A percentile compares a stretch with the other conserved stretches of the same genome.
Evolutionary conservation across 2,888 invertebrate genomes (phyloP).

Genomic region (Lepidocyrtinus sp.): DNA sequence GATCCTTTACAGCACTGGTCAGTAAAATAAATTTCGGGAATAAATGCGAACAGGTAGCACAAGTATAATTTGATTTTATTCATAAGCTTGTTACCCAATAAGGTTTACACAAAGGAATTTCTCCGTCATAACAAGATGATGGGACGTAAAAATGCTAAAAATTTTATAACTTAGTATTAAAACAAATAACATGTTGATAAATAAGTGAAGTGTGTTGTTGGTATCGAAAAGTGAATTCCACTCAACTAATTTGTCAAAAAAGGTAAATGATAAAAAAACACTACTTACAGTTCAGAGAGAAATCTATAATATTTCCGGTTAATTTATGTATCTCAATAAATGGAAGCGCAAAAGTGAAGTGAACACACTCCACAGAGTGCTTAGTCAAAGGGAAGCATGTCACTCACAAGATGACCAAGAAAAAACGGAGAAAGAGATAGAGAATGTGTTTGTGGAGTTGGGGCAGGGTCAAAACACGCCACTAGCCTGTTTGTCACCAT

Average conservation of each 20-base stretch:
- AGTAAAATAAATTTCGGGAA: not conserved
- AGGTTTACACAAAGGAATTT: conserved; percentile 43
- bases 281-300: conserved; percentile 34
- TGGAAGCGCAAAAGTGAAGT: conserved; percentile 55
- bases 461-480: conserved; percentile 28
- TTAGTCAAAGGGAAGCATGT: conserved; percentile 5
- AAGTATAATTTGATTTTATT: conserved; percentile 41
- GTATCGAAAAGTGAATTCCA: conserved; percentile 28
- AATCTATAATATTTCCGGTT: conserved; percentile 2
- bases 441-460: not conserved
- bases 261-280: conserved; percentile 53
- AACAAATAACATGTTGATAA: conserved; percentile 36
- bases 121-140: conserved; percentile 22
- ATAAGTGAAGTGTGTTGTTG: conserved; percentile 22
- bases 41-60: not conserved
- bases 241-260: conserved; percentile 32
- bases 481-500: conserved; percentile 31
- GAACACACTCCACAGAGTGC: conserved; percentile 20
- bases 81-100: conserved; percentile 59
- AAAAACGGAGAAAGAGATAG: not conserved
- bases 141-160: conserved; percentile 48
- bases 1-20: not conserved
- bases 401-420: conserved; percentile 49
- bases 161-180: conserved; percentile 42
- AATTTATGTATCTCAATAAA: conserved; percentile 54